Conservation (phyloP, 2,797 vertebrate genomes). For the Hirundo rustica region DNA sequence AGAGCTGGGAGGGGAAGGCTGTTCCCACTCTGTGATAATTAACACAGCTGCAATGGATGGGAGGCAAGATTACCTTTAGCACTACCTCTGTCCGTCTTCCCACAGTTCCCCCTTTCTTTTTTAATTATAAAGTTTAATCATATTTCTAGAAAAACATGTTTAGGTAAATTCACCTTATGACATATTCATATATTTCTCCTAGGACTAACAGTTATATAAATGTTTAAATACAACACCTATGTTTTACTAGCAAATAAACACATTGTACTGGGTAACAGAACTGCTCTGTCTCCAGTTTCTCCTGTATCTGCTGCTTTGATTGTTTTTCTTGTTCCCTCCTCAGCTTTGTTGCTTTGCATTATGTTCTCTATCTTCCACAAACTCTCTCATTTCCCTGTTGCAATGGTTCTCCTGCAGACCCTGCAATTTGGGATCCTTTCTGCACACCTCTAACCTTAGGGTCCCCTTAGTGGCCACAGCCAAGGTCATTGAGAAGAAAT, state of each 20-base stretch:
- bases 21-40: background rate
- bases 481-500: too few relatives aligned
- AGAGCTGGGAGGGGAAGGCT: background rate
- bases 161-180: background rate
- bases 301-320: background rate
- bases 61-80: background rate
- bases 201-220: background rate
- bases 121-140: background rate
- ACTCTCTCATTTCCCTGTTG: background rate
- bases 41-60: background rate
- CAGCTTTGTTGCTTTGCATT: background rate
- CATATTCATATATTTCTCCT: background rate
- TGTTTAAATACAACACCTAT: background rate
- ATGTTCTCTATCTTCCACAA: background rate
- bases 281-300: background rate
- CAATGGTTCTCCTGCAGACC: too few relatives aligned
- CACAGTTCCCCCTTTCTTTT: background rate
- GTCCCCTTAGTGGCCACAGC: too few relatives aligned
- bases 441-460: background rate
- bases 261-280: background rate
- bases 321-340: background rate
- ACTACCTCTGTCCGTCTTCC: background rate
- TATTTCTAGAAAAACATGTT: background rate
- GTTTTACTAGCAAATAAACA: background rate
- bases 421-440: background rate